Percentiles rank a stretch among this genome's conserved stretches.
Evolutionary conservation across 2,888 invertebrate species (phyloP).

Genomic region (Drosophila lacicola): DNA sequence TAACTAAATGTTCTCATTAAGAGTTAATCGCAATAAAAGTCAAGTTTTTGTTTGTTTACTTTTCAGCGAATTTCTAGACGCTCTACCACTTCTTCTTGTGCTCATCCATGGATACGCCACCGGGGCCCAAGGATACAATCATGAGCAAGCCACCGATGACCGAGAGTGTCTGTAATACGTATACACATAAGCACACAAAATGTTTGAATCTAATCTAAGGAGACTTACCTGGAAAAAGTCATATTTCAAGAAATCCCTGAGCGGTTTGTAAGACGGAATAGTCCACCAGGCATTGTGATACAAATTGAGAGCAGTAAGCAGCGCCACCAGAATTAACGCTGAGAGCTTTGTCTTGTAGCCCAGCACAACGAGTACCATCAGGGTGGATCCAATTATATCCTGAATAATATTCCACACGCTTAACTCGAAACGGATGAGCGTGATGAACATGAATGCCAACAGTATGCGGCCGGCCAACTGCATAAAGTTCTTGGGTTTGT

Average conservation of each 20-base stretch:
- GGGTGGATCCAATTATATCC: slow-evolving; percentile 95
- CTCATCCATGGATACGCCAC: slow-evolving; percentile 99
- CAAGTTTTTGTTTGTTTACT: slow-evolving; percentile 34
- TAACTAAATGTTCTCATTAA: slow-evolving; percentile 73
- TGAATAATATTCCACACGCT: slow-evolving; percentile 96
- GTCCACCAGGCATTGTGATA: slow-evolving; percentile 99
- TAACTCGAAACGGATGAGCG: slow-evolving; percentile 96
- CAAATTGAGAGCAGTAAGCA: slow-evolving; percentile 95
- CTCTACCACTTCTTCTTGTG: slow-evolving; percentile 96
- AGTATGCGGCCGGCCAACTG: slow-evolving; percentile 98
- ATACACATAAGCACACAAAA: neutral
- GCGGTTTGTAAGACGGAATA: slow-evolving; percentile 96
- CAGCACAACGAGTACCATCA: slow-evolving; percentile 98
- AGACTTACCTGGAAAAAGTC: slow-evolving; percentile 99
- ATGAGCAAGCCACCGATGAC: slow-evolving; percentile 99
- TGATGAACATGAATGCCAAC: slow-evolving; percentile 99
- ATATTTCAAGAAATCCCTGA: slow-evolving; percentile 99
- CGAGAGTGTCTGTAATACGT: slow-evolving; percentile 94
- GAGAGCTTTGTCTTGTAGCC: slow-evolving; percentile 99
- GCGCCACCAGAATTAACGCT: slow-evolving; percentile 95
- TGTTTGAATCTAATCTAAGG: neutral
- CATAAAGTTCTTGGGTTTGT: slow-evolving; percentile 98
- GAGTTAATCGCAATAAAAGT: slow-evolving; percentile 68
- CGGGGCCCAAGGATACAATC: slow-evolving; percentile 99
- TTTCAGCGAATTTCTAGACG: slow-evolving; percentile 28